Evolutionary conservation across 2,888 invertebrate genomes (phyloP), one percentile per base, ranked within the genome.

Genomic region (Lapara coniferarum): DNA sequence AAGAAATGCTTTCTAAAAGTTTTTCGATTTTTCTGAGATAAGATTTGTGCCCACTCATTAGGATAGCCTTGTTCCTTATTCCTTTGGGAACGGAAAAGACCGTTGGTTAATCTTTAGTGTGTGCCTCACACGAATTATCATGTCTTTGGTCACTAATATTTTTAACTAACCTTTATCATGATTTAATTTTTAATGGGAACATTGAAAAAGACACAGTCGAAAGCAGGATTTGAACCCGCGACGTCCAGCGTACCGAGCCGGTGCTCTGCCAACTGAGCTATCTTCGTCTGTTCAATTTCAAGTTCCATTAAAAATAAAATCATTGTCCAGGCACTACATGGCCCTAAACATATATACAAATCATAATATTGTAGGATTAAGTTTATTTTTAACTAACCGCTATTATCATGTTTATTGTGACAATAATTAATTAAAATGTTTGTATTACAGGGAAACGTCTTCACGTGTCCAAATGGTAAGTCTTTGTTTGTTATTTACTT

Each of bases 381-480:
- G n/a, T n/a, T n/a, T 63, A 52, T 51, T 66, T 25, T 25, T 25
- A 25, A 25, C 1, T 25, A 25, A 25, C 25, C 1, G 1, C 25
- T 25, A 25, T 25, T 25, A 25, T 25, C 25, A 25, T 25, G 25
- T 25, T 25, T 58, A 16, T 68, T 7, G 12, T 68, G 57, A 68
- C 25, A 3, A 14, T 59, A 44, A 68, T 46, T 58, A 25, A 49
- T 69, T 69, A 66, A 66, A 57, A 74, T 75, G 77, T 73, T 77
- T 80, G 74, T 80, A 84, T 89, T 88, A 74, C 96, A 96, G 96
- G 94, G 94, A 82, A 95, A 95, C 83, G 86, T 96, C 89, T 96
- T 96, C 92, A 95, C 95, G 81, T 96, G 96, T 94, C 96, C 96
- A 80, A 96, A 95, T 86, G 96, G 96, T 96, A 90, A 96, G 96